These are phyloP conservation scores for Steromphala cineraria DNA, from an alignment of 2,888 invertebrate species.

Conservation along the genomic window DNA sequence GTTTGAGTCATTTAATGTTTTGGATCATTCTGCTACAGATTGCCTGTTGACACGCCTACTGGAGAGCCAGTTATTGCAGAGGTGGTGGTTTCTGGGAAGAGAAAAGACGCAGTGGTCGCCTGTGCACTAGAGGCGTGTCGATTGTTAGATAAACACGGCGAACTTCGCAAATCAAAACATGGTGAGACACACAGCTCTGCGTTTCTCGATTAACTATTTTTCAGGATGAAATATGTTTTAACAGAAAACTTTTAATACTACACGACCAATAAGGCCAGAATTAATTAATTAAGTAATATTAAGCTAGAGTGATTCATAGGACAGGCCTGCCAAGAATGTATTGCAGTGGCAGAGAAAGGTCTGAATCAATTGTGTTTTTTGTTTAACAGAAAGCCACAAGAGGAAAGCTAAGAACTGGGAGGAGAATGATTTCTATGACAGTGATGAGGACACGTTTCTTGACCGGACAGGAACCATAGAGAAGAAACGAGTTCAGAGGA, in stretches of 20 bases:
- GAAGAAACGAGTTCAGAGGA: constrained; percentile 87
- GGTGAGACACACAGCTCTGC: constrained; percentile 78
- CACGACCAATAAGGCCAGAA: too few relatives aligned
- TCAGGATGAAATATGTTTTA: too few relatives aligned
- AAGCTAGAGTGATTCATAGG: too few relatives aligned
- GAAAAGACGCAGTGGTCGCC: constrained; percentile 93
- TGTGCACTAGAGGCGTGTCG: constrained; percentile 97
- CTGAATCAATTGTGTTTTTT: not conserved
- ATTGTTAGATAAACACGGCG: constrained; percentile 89
- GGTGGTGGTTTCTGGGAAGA: constrained; percentile 91
- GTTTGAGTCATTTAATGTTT: not conserved
- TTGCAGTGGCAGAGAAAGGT: not conserved
- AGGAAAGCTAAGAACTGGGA: constrained; percentile 84
- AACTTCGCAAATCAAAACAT: constrained; percentile 90
- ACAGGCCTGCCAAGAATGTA: not conserved
- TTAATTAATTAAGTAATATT: too few relatives aligned
- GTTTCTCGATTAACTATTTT: not conserved
- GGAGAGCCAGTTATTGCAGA: constrained; percentile 89
- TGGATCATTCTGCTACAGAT: constrained; percentile 75
- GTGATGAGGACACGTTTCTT: constrained; percentile 95
- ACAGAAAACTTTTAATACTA: too few relatives aligned
- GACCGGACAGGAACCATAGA: constrained; percentile 96
- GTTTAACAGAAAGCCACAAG: constrained; percentile 78
- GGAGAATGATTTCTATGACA: constrained; percentile 93
- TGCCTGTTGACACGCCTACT: constrained; percentile 87